Evolutionary conservation across 2,797 vertebrate species (phyloP).

Genomic region (Taenioides sp.): DNA sequence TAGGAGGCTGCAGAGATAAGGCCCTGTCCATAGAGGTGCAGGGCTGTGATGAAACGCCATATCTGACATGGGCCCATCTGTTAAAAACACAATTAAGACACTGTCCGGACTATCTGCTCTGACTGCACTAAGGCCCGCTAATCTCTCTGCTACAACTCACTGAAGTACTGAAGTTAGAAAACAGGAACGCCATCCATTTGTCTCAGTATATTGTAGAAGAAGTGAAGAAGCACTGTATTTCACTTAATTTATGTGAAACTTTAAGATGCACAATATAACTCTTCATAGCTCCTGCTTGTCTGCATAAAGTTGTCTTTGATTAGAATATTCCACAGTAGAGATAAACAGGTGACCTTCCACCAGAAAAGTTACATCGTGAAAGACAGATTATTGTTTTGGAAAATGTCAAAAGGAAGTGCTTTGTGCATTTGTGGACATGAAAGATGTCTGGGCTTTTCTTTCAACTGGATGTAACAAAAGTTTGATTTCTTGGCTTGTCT

Average conservation of each 20-base stretch:
- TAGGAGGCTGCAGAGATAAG: slow-evolving; percentile 64
- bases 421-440: too few species aligned
- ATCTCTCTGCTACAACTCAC: slow-evolving; percentile 35
- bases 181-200: slow-evolving; percentile 8
- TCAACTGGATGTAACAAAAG: too few species aligned
- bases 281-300: too few species aligned
- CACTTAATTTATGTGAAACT: background rate
- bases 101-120: slow-evolving; percentile 66
- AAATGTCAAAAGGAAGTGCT: too few species aligned
- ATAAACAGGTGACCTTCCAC: too few species aligned
- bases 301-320: too few species aligned
- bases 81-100: slow-evolving; percentile 73
- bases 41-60: slow-evolving; percentile 64
- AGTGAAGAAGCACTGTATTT: background rate
- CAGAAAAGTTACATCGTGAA: too few species aligned
- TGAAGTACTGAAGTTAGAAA: slow-evolving; percentile 25
- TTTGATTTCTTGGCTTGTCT: too few species aligned
- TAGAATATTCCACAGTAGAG: too few species aligned
- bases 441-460: too few species aligned
- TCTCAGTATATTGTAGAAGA: background rate
- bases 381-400: too few species aligned
- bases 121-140: slow-evolving; percentile 45
- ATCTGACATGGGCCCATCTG: slow-evolving; percentile 69
- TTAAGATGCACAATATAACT: too few species aligned
- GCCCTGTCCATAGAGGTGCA: slow-evolving; percentile 57